Evolutionary conservation across 2,113 vertebrate species (phyloP), one percentile per base, ranked within the genome.

Genomic region (Charadrius vociferus): DNA sequence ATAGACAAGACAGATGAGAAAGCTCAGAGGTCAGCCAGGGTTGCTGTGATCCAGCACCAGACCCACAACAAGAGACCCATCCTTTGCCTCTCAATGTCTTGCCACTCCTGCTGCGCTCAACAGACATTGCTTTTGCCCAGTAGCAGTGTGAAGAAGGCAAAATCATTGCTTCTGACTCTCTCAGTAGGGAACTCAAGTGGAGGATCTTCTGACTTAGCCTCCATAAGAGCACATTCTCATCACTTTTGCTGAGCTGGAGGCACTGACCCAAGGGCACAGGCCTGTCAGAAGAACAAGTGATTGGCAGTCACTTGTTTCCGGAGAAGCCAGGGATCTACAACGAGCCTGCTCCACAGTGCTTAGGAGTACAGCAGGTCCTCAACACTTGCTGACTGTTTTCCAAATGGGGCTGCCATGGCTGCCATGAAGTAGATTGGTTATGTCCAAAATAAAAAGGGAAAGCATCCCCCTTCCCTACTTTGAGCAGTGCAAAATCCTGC

Each of bases 61-160:
- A 68, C 5, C 34, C 43, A 79, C 39, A 50, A 30, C 45, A 85
- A 32, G 24, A 81, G 10, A 30, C 30, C 7, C 20, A 66, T 43
- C 29, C n/a, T 92, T 58, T 22, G 29, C 8, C 9, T 81, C 16
- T 19, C 39, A 22, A 63, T 82, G 27, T 66, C 37, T 61, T 62
- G 29, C 34, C 19, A 9, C 29, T 52, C 34, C 6, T 0, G 0
- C 24, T 73, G 34, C 0, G 0, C 58, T 91, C 45, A 66, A 26
- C 23, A 81, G 79, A 86, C 18, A 30, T 13, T 56, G 22, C 10
- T 73, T 91, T 75, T 70, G 67, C 49, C 39, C 49, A 81, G 30
- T 4, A 80, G 39, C 63, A 93, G 36, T 6, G 5, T 23, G 43
- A 56, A 59, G 39, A 65, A 83, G 34, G 39, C 45, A 91, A 92